These are phyloP conservation scores for Cossypha heuglini DNA, from an alignment of 2,797 vertebrate species.

Conservation along the genomic window DNA sequence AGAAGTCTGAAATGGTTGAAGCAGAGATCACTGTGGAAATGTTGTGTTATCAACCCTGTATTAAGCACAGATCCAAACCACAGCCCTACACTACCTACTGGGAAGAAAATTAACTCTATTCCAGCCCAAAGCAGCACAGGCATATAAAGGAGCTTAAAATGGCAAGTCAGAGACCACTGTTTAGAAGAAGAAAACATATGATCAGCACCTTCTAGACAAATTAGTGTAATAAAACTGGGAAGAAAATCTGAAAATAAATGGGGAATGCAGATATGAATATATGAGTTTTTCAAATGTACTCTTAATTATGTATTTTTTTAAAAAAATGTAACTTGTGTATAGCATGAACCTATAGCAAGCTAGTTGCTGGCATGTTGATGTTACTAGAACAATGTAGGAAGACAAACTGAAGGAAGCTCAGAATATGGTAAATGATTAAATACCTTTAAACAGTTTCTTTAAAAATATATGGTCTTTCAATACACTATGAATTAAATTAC, in stretches of 20 bases:
- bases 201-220: neutral
- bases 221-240: neutral
- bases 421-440: neutral
- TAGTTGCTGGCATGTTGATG: neutral
- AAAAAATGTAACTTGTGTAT: neutral
- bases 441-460: neutral
- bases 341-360: neutral
- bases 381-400: neutral
- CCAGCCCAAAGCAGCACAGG: neutral
- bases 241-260: neutral
- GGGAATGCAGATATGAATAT: neutral
- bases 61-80: neutral
- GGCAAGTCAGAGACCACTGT: neutral
- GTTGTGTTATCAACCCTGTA: neutral
- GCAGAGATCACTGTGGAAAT: neutral
- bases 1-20: neutral
- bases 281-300: neutral
- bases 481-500: neutral
- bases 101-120: neutral
- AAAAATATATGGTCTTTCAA: neutral
- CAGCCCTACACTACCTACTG: neutral
- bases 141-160: neutral
- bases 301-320: neutral
- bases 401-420: neutral
- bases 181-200: neutral